Evolutionary conservation across 2,888 invertebrate genomes (phyloP).

Genomic region (Trissonchulus sp.): DNA sequence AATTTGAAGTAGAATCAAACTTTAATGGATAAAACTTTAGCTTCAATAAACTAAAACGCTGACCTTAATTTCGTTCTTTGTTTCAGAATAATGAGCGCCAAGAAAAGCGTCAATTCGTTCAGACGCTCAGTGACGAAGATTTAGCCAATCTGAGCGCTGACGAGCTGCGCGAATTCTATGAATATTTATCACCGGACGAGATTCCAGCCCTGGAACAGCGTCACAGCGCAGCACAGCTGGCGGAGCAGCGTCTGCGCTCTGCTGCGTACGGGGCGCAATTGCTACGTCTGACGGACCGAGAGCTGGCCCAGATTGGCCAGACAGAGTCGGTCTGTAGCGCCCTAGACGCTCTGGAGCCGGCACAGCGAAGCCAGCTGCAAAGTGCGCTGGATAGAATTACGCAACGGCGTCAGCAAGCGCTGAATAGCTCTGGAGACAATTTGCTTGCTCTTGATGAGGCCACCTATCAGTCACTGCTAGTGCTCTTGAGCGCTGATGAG

Average conservation of each 20-base stretch:
- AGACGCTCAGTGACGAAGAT: slow-evolving; percentile 15
- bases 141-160: neutral
- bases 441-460: neutral
- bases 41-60: no score
- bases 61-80: neutral
- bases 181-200: slow-evolving; percentile 24
- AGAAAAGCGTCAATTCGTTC: slow-evolving; percentile 23
- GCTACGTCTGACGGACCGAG: neutral
- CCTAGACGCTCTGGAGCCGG: neutral
- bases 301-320: neutral
- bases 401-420: neutral
- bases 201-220: slow-evolving; percentile 18
- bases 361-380: neutral
- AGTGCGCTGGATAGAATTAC: neutral
- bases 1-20: no score
- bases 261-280: neutral
- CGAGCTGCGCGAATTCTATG: slow-evolving; percentile 26
- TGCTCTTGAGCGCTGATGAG: neutral
- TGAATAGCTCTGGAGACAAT: neutral
- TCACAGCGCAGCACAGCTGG: neutral
- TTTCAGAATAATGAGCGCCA: neutral
- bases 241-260: neutral
- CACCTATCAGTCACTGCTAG: neutral
- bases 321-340: neutral
- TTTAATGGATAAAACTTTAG: no score